These are phyloP conservation scores for Cliona cf. orientalis DNA, from an alignment of 37 sponge, comb jelly and placozoan genomes.

Conservation along the genomic window DNA sequence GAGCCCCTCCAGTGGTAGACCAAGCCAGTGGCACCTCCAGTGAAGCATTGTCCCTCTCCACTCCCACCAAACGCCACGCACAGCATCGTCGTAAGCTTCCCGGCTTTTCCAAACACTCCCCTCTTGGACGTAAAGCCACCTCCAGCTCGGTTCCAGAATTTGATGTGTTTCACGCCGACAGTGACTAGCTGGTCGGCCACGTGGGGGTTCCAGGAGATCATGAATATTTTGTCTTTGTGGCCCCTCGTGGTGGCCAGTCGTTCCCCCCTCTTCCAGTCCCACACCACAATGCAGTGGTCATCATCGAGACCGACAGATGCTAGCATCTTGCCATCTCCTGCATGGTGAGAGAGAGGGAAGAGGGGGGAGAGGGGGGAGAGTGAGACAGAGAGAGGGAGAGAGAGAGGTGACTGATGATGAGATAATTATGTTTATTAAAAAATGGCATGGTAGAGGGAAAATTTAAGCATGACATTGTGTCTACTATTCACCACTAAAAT, in stretches of 20 bases:
- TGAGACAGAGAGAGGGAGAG: too few relatives aligned
- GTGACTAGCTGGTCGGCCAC: slow-evolving; percentile 78
- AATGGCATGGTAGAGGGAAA: too few relatives aligned
- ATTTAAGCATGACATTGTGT: too few relatives aligned
- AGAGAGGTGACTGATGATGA: too few relatives aligned
- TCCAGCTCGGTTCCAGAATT: slow-evolving; percentile 89
- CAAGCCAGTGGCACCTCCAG: slow-evolving; percentile 84
- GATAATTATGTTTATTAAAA: too few relatives aligned
- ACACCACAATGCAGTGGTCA: slow-evolving; percentile 89
- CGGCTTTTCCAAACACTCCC: slow-evolving; percentile 87
- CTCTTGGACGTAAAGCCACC: slow-evolving; percentile 92
- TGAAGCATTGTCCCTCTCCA: slow-evolving; percentile 27
- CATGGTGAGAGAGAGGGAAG: too few relatives aligned
- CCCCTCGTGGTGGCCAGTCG: slow-evolving; percentile 87
- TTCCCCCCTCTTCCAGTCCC: slow-evolving; percentile 94
- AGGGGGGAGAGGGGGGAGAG: too few relatives aligned
- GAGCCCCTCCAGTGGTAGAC: slow-evolving; percentile 86
- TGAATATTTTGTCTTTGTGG: slow-evolving; percentile 95
- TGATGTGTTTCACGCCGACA: slow-evolving; percentile 96
- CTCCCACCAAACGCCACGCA: slow-evolving; percentile 77
- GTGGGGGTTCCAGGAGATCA: slow-evolving; percentile 83
- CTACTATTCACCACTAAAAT: too few relatives aligned
- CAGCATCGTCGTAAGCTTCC: slow-evolving; percentile 82
- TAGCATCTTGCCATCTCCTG: slow-evolving; percentile 89
- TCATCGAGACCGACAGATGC: slow-evolving; percentile 97